These are phyloP conservation scores for Calvadosia cruxmelitensis DNA, from an alignment of 30 jellyfish, hydroid and myxozoan genomes.

Conservation along the genomic window DNA sequence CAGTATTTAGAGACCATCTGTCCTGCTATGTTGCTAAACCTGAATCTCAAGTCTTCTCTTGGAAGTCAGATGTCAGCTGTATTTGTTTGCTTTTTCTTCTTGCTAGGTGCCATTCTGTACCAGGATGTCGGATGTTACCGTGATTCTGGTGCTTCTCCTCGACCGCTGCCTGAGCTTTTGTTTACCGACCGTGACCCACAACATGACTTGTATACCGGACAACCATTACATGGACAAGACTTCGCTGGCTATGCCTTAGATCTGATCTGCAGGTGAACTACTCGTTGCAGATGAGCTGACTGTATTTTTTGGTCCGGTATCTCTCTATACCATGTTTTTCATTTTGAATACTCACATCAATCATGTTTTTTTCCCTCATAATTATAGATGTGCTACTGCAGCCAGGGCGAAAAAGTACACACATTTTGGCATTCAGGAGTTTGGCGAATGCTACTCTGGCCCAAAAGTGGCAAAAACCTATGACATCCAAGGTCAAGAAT, in stretches of 20 bases:
- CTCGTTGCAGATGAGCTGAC: neutral
- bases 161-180: slow-evolving; percentile 71
- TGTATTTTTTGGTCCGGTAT: no score
- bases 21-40: no score
- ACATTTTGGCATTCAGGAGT: slow-evolving; percentile 76
- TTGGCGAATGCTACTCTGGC: slow-evolving; percentile 85
- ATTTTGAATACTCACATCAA: no score
- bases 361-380: neutral
- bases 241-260: slow-evolving; percentile 57
- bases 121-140: slow-evolving; percentile 40
- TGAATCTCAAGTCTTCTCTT: no score
- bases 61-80: no score
- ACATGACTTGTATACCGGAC: slow-evolving; percentile 56
- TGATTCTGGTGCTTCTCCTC: slow-evolving; percentile 54
- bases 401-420: slow-evolving; percentile 52
- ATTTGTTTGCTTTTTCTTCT: no score
- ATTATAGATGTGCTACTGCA: slow-evolving; percentile 71
- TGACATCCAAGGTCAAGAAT: slow-evolving; percentile 53
- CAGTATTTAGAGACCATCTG: no score
- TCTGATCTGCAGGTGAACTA: slow-evolving; percentile 67
- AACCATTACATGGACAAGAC: slow-evolving; percentile 71
- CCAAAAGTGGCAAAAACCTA: slow-evolving; percentile 56
- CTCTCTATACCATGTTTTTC: no score
- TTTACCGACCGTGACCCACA: slow-evolving; percentile 73
- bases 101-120: neutral